Percentiles rank a stretch among this genome's conserved stretches.
phyloP scores from a whole-genome alignment of 2,888 invertebrate species.

The Oligia fasciuncula region DNA sequence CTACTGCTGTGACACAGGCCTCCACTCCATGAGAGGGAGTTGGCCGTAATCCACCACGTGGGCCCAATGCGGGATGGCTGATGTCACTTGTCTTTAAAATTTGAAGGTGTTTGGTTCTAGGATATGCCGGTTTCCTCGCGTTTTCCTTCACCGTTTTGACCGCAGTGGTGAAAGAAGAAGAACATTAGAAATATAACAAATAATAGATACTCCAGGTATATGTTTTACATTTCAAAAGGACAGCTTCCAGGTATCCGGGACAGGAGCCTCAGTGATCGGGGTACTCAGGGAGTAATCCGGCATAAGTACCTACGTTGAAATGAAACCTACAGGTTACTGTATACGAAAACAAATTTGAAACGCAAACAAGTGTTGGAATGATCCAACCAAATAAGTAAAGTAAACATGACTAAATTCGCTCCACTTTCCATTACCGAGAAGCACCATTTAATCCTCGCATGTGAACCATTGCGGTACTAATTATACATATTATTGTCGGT shows the following conservation, averaged over 20 bases:
- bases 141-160: too few relatives aligned
- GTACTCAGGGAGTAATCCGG: too few relatives aligned
- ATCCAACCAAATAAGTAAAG: not conserved
- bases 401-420: constrained; percentile 1
- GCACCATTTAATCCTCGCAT: not conserved
- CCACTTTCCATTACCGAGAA: constrained; percentile 5
- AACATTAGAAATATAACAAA: not conserved
- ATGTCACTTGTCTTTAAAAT: not conserved
- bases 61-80: not conserved
- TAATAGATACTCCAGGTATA: not conserved
- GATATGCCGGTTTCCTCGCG: too few relatives aligned
- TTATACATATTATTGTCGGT: not conserved
- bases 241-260: not conserved
- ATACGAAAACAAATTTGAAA: too few relatives aligned
- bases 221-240: not conserved
- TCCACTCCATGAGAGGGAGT: not conserved
- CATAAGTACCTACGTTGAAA: not conserved
- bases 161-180: too few relatives aligned
- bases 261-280: too few relatives aligned
- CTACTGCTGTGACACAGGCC: not conserved
- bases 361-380: too few relatives aligned
- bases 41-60: not conserved
- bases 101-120: not conserved
- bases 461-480: not conserved
- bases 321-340: not conserved